Base-by-base conservation (phyloP, 2,888 invertebrate genomes). In the Standfussiana lucernea region DNA sequence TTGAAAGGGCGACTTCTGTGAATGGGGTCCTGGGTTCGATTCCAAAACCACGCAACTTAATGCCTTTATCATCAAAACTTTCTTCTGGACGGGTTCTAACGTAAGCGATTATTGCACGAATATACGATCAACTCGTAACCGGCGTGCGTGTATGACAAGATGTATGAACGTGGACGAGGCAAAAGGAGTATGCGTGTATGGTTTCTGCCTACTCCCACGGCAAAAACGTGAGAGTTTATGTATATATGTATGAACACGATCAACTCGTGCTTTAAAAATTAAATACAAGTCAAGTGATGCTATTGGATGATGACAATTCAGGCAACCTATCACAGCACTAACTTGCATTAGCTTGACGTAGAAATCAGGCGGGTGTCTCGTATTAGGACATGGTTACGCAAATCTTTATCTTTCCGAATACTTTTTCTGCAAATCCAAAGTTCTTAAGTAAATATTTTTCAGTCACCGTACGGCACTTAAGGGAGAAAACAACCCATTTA, bases 401-500 rank as follows among this genome's bases (percentile, higher is more conserved):
- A 64, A 40, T 15, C 15, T 68, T 68, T 47, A 64, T 68, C 67
- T 68, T 37, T 53, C 28, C 15, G 40, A 82, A 53, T 4, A n/a
- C 8, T 18, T 18, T 2, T 21, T 32, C 37, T 40, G 32, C 4
- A 68, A 75, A 47, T 28, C 35, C 35, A 64, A 79, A 76, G 40
- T 82, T 79, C 24, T 68, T 28, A 15, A 40, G 76, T 68, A 79
- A 82, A 79, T 79, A 79, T 79, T 82, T 82, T 82, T 56, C 62
- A 62, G 77, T n/a, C 67, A 62, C 76, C 76, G 21, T 56, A 45
- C 47, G 62, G 50, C n/a, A 68, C 67, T 82, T 82, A 64, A 76
- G 82, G 68, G 67, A 47, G 62, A 67, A 81, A 82, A 75, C 75
- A 81, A 42, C 15, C 13, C n/a, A 61, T 50, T 66, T 50, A 50